phyloP scores from a whole-genome alignment of 2,113 vertebrate species.

The Patagioenas fasciata region DNA sequence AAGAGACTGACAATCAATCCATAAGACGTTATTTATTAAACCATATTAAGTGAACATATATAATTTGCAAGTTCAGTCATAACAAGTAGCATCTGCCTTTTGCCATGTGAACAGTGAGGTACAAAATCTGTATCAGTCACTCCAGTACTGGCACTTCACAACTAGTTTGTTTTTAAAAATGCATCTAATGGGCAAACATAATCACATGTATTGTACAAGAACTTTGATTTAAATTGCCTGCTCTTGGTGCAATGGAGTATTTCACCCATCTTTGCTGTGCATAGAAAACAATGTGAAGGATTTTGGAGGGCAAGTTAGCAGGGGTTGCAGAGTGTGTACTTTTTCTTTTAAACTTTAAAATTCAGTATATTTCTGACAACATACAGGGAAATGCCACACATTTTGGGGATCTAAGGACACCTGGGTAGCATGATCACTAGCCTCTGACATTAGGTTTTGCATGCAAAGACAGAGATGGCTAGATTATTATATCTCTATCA shows the following conservation, averaged over 20 bases:
- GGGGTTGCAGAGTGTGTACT: not conserved
- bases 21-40: not conserved
- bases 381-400: not conserved
- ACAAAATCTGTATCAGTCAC: accelerated
- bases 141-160: not conserved
- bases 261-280: not conserved
- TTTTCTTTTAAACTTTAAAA: too few relatives aligned
- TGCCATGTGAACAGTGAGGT: not conserved
- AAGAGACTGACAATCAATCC: not conserved
- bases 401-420: not conserved
- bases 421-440: not conserved
- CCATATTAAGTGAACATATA: not conserved
- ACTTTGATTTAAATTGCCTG: not conserved
- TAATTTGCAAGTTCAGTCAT: not conserved
- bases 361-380: not conserved
- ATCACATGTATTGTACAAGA: not conserved
- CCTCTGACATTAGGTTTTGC: not conserved
- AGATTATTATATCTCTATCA: not conserved
- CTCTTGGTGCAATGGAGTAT: not conserved
- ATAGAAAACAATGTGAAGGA: not conserved
- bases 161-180: conserved; percentile 16
- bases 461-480: not conserved
- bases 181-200: not conserved
- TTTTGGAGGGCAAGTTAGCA: not conserved
- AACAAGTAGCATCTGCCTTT: not conserved